phyloP scores from a whole-genome alignment of 2,797 vertebrate species.

The Phalanger gymnotis region DNA sequence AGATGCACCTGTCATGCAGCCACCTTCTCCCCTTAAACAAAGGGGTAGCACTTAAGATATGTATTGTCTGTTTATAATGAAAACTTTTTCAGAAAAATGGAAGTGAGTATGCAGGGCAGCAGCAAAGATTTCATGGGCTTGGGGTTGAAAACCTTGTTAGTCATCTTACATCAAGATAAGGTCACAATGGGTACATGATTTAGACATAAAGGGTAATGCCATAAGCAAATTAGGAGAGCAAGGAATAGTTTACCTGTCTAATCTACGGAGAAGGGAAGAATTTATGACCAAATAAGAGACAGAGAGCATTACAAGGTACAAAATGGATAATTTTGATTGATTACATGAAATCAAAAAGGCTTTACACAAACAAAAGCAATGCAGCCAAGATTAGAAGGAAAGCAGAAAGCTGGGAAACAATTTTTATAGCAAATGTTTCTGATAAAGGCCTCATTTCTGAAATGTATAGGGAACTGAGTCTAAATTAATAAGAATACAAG shows the following conservation, averaged over 20 bases:
- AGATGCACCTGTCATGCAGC: neutral
- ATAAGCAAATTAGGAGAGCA: no score
- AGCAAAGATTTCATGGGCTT: neutral
- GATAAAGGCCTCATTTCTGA: neutral
- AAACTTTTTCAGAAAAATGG: neutral
- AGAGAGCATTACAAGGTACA: neutral
- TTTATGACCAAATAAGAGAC: neutral
- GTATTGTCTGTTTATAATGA: neutral
- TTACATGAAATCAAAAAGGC: neutral
- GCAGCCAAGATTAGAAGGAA: neutral
- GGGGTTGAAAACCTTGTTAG: neutral
- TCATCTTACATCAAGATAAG: neutral
- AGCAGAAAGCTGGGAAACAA: neutral
- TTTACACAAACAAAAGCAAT: neutral
- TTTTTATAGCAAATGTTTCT: neutral
- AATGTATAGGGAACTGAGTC: neutral
- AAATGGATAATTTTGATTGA: neutral
- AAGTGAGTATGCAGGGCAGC: neutral
- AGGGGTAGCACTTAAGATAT: neutral
- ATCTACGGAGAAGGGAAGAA: neutral
- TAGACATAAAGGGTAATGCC: neutral
- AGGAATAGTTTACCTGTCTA: neutral
- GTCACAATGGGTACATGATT: neutral
- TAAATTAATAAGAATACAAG: neutral
- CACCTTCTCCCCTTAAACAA: neutral